Evolutionary conservation across 2,113 vertebrate species (phyloP), one percentile per base, ranked within the genome.

Genomic region (Corydoras maculifer): DNA sequence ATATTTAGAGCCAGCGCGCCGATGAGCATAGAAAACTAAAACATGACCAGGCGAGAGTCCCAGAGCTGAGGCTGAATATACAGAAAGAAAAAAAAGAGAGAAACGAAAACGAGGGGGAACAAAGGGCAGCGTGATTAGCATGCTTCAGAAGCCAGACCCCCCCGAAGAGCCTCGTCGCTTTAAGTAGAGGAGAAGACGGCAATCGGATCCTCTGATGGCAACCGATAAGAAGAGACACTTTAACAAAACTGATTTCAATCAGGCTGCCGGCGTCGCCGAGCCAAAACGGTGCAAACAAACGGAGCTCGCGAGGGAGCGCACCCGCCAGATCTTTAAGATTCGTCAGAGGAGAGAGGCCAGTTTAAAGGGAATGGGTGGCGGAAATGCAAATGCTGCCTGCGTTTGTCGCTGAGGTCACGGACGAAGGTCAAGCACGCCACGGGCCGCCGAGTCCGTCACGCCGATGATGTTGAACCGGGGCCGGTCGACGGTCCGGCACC

Each of bases 171-270:
- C 53, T 76, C 68, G 84, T 80, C 80, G 80, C 83, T 84, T 84
- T 81, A 77, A 75, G 79, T 82, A 82, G 69, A 65, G 72, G 79
- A 80, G 76, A 77, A 79, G 80, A 80, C 78, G 78, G 81, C 79
- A 82, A 86, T 76, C 75, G 78, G 77, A 79, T 84, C 76, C 66
- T 82, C 72, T 80, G 84, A 87, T 87, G 85, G 83, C 75, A 77
- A 81, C 80, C 69, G 85, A 86, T 89, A 85, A 85, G 77, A 78
- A 84, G 63, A 80, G 86, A 88, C 86, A 84, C 84, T 86, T 85
- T 80, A 81, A 87, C 88, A 86, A 86, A 87, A 79, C 65, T 81
- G 87, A 88, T 84, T 84, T 83, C 80, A 84, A 86, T 85, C 82
- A 84, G 81, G 63, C 79, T 73, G 77, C 72, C 75, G 72, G 58